Percentiles rank a stretch among this genome's conserved stretches.
Evolutionary conservation across 1,140 invertebrate species (phyloP).

Genomic region (Caenorhabditis inopinata): DNA sequence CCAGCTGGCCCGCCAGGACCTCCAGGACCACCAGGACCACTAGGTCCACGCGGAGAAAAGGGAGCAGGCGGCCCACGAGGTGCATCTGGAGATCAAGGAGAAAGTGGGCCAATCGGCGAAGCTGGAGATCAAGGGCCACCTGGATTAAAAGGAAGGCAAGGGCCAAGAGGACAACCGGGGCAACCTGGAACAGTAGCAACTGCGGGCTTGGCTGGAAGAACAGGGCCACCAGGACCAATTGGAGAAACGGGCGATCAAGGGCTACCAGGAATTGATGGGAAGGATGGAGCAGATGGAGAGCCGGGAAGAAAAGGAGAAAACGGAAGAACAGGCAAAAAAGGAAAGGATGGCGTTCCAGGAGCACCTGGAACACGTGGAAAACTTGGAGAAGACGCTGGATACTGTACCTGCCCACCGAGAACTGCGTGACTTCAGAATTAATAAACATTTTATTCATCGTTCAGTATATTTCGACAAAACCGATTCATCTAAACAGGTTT

Average conservation of each 20-base stretch:
- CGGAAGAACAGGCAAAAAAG: not conserved
- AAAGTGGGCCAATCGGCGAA: slow-evolving; percentile 22
- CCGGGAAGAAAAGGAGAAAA: slow-evolving; percentile 13
- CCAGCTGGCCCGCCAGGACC: slow-evolving; percentile 16
- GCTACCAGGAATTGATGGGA: not conserved
- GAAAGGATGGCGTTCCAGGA: slow-evolving; percentile 7
- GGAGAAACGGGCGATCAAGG: slow-evolving; percentile 29
- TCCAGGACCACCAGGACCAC: slow-evolving; percentile 32
- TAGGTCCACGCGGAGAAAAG: slow-evolving; percentile 19
- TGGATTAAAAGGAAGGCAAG: slow-evolving; percentile 10
- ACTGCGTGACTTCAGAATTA: not conserved
- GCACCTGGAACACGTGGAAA: slow-evolving; percentile 8
- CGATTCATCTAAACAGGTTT: not conserved
- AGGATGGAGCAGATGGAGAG: not conserved
- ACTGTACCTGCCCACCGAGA: slow-evolving; percentile 20
- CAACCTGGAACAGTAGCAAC: slow-evolving; percentile 15
- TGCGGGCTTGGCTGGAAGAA: slow-evolving; percentile 7
- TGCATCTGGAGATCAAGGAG: slow-evolving; percentile 5
- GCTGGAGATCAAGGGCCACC: slow-evolving; percentile 20
- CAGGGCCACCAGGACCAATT: slow-evolving; percentile 28
- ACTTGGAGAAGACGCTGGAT: not conserved
- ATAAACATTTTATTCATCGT: not conserved
- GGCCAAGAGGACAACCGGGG: not conserved
- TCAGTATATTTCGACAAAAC: not conserved
- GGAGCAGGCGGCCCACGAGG: slow-evolving; percentile 19